Conservation (phyloP, 1,140 invertebrate species). For the Yoshiicerus persimilis region DNA sequence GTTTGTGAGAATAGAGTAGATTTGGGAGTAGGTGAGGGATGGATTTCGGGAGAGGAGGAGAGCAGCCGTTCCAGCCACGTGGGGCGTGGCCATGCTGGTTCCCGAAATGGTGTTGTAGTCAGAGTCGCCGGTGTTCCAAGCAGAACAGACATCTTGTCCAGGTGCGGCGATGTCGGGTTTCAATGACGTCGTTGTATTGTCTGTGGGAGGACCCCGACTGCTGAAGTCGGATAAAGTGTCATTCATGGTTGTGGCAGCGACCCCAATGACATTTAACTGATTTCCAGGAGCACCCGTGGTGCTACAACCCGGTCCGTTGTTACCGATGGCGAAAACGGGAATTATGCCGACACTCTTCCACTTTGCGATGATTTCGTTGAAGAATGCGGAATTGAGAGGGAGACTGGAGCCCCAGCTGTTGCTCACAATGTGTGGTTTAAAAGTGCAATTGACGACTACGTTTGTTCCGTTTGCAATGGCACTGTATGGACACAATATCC, state of each 20-base stretch:
- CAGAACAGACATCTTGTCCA: background rate
- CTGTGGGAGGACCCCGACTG: background rate
- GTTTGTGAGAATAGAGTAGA: too few relatives aligned
- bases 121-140: background rate
- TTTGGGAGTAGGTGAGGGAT: too few relatives aligned
- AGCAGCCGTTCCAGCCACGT: background rate
- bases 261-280: background rate
- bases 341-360: background rate
- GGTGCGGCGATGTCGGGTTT: background rate
- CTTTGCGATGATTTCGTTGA: background rate
- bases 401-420: background rate
- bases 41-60: background rate
- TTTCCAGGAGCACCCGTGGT: background rate
- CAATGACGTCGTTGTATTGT: background rate
- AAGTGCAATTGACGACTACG: background rate
- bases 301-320: background rate
- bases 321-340: background rate
- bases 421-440: background rate
- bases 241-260: background rate
- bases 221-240: background rate
- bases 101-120: background rate
- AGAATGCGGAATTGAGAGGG: background rate
- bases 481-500: background rate
- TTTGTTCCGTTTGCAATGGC: background rate
- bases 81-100: background rate